Evolutionary conservation across 2,113 vertebrate species (phyloP), one percentile per base, ranked within the genome.

Genomic region (Corythornis vintsioides): DNA sequence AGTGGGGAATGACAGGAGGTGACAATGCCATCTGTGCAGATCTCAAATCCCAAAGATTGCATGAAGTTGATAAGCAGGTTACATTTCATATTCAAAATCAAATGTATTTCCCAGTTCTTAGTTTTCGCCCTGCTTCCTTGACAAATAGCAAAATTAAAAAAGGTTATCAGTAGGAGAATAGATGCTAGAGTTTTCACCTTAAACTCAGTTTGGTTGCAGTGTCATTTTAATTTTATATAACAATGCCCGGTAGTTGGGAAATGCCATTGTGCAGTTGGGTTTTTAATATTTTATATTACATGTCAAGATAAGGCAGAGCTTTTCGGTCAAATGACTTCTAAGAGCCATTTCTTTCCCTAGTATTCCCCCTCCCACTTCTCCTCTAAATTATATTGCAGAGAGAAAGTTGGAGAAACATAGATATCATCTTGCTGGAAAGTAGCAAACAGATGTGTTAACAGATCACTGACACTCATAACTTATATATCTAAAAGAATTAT

Each of bases 1-100:
- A 97, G 88, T 97, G 97, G 98, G 98, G 97, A 98, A 98, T 93
- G 94, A 80, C 52, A 90, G 98, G 98, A 98, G 98, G 97, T 97
- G 97, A 97, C 94, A 91, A 84, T 85, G 74, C 97, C 97, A 97
- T 98, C 97, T 97, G 96, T 97, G 97, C 96, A 97, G 97, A 97
- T 97, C 97, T 95, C 12, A 47, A 93, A 95, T 96, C 85, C 70
- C 78, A 38, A 87, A 92, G 96, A 97, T 95, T 95, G 95, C 89
- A 92, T 94, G 87, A 92, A 95, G 80, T 95, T 97, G 97, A 97
- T 97, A 97, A 98, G 94, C 96, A 97, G 97, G 97, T 98, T 98
- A 57, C 74, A 84, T 92, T 97, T 83, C n/a, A 25, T 75, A 35
- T 72, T 59, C 82, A 48, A 91, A 96, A 73, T 43, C 59, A 94